Conservation (phyloP, 2,888 invertebrate species). For the Sicus ferrugineus region DNA sequence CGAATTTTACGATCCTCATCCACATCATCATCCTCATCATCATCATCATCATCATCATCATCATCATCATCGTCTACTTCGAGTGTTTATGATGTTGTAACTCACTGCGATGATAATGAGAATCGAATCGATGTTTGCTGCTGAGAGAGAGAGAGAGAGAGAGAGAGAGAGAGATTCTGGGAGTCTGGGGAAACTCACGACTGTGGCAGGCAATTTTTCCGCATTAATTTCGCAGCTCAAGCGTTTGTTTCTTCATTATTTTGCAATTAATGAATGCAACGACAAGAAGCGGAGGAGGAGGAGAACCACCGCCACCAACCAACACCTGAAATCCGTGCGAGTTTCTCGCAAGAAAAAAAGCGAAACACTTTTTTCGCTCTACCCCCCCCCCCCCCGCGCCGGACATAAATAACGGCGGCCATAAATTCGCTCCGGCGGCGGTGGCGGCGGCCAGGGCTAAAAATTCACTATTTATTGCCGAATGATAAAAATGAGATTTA, state of each 20-base stretch:
- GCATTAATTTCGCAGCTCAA: background rate
- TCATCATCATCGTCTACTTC: conserved; percentile 16
- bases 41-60: too few relatives aligned
- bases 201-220: background rate
- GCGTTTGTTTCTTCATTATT: background rate
- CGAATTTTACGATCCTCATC: too few relatives aligned
- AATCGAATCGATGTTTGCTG: background rate
- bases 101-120: conserved; percentile 1
- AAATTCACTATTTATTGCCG: conserved; percentile 65
- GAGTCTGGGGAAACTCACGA: background rate
- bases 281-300: too few relatives aligned
- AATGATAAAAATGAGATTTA: conserved; percentile 66
- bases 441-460: conserved; percentile 65
- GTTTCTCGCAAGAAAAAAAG: too few relatives aligned
- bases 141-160: background rate
- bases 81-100: conserved; percentile 27
- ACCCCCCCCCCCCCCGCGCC: conserved; percentile 38
- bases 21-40: too few relatives aligned
- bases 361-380: background rate
- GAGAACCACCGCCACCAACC: too few relatives aligned
- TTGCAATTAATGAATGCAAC: too few relatives aligned
- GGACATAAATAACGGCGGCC: conserved; percentile 65
- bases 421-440: too few relatives aligned
- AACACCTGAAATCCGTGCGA: too few relatives aligned
- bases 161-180: background rate